These are phyloP conservation scores for Papilio polyxenes DNA, from an alignment of 1,140 invertebrate genomes.

Conservation along the genomic window DNA sequence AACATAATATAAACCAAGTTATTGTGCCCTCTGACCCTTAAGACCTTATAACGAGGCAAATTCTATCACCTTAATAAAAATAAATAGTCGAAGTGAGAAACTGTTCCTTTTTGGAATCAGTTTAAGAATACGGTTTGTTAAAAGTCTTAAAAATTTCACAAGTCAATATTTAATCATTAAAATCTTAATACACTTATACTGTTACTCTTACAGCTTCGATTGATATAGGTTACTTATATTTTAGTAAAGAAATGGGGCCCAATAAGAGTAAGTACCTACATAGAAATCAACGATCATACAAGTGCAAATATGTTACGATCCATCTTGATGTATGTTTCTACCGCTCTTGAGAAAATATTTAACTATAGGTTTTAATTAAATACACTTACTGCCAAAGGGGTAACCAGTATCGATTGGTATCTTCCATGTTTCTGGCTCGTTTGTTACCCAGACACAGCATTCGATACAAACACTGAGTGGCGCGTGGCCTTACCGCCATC, in stretches of 20 bases:
- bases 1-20: neutral
- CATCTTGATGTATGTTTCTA: neutral
- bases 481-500: conserved; percentile 79
- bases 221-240: neutral
- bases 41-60: too few species aligned
- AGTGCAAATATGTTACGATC: too few species aligned
- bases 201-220: neutral
- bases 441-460: conserved; percentile 84
- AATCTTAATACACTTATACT: neutral
- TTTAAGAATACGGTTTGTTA: too few species aligned
- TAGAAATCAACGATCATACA: too few species aligned
- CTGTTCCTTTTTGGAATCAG: too few species aligned
- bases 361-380: neutral
- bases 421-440: conserved; percentile 77
- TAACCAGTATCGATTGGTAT: conserved; percentile 83
- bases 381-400: conserved; percentile 85
- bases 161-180: too few species aligned
- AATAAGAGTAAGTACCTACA: too few species aligned
- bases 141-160: too few species aligned
- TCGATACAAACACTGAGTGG: conserved; percentile 81
- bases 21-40: neutral
- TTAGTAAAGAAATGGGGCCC: too few species aligned
- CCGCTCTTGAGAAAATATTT: neutral
- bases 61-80: too few species aligned
- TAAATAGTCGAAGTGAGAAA: too few species aligned